phyloP scores from a whole-genome alignment of 2,113 vertebrate species.

The Verasper variegatus region DNA sequence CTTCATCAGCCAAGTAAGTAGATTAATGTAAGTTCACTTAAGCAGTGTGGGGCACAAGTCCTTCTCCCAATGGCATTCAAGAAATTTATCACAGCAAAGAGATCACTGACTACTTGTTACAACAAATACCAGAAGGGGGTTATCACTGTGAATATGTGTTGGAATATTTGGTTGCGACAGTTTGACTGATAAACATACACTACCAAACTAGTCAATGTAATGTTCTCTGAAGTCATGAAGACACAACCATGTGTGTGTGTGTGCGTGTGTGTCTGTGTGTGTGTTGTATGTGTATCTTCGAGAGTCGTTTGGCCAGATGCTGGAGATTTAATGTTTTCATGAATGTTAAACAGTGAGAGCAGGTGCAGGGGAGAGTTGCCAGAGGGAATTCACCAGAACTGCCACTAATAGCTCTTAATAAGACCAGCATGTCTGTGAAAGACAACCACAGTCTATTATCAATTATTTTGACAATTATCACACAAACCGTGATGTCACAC shows the following conservation, averaged over 20 bases:
- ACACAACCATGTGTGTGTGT: no score
- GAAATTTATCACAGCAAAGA: neutral
- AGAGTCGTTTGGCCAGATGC: constrained; percentile 57
- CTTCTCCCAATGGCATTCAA: neutral
- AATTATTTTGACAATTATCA: constrained; percentile 32
- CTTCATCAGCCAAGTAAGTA: no score
- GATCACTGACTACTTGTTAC: neutral
- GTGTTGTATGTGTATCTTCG: constrained; percentile 11
- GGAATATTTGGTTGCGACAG: neutral
- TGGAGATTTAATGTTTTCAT: constrained; percentile 70
- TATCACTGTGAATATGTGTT: neutral
- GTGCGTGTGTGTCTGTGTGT: no score
- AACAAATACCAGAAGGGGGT: neutral
- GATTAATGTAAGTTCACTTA: no score
- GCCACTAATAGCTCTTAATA: constrained; percentile 63
- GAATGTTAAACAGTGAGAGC: constrained; percentile 78
- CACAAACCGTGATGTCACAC: constrained; percentile 6
- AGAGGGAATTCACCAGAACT: constrained; percentile 49
- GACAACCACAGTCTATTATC: constrained; percentile 30
- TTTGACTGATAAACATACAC: no score
- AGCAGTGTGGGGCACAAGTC: no score
- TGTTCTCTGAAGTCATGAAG: no score
- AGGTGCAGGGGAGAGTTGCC: constrained; percentile 67
- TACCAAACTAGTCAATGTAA: no score
- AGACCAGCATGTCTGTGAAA: constrained; percentile 35